These are phyloP conservation scores for Ephydatia muelleri DNA, from an alignment of 37 sponge, comb jelly and placozoan species.

Conservation along the genomic window DNA sequence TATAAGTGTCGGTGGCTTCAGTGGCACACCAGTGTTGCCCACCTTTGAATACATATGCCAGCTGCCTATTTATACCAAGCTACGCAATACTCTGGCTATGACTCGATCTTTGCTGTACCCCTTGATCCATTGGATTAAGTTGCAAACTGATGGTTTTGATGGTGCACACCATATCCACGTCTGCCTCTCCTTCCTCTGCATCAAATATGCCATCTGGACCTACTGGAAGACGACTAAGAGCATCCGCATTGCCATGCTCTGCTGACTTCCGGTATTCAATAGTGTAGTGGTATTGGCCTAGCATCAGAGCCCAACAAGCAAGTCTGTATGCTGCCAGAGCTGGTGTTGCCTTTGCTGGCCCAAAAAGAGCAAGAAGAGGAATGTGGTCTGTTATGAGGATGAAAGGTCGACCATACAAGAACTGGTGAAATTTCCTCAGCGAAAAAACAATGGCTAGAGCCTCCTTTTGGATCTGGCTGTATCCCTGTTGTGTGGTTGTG, in stretches of 20 bases:
- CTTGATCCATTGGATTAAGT: constrained; percentile 12
- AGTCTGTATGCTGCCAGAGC: constrained; percentile 41
- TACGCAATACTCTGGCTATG: constrained; percentile 41
- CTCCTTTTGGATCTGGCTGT: constrained; percentile 59
- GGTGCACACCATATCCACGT: constrained; percentile 8
- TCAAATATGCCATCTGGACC: background rate
- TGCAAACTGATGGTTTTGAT: background rate
- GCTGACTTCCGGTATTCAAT: constrained; percentile 40
- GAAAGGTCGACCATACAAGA: constrained; percentile 67
- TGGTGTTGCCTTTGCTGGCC: constrained; percentile 39
- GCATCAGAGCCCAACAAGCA: constrained; percentile 55
- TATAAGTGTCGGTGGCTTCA: too few relatives aligned
- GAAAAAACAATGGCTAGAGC: constrained; percentile 46
- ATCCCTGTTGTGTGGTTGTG: constrained; percentile 35
- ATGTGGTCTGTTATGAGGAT: constrained; percentile 56
- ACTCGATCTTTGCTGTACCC: constrained; percentile 32
- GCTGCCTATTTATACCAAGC: too few relatives aligned
- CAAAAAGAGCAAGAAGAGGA: constrained; percentile 42
- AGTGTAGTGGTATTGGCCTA: too few relatives aligned
- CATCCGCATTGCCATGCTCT: constrained; percentile 60
- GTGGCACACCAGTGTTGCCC: too few relatives aligned
- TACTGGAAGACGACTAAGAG: constrained; percentile 38
- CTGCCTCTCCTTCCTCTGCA: background rate
- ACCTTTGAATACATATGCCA: too few relatives aligned
- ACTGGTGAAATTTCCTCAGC: constrained; percentile 53